Base-by-base conservation (phyloP, 2,113 vertebrate species). In the Nesospiza acunhae region DNA sequence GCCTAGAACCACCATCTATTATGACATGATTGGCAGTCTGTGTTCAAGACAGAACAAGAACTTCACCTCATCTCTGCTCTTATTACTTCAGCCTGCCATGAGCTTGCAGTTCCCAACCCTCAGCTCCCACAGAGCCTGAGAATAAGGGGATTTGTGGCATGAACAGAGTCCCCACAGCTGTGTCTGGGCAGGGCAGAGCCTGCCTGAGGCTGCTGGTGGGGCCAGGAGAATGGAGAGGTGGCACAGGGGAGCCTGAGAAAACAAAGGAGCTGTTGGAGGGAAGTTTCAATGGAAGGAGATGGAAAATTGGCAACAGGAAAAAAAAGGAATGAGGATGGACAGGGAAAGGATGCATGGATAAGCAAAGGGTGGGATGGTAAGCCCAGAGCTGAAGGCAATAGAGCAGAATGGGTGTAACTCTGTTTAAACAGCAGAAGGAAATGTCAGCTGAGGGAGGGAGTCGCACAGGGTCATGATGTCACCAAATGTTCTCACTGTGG, bases 71-170 rank as follows among this genome's bases (percentile, higher is more conserved):
- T 75, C 91, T 90, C 91, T 87, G 63, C 92, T 96, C 56, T 44
- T 95, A 94, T 97, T 96, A 89, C 91, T 96, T 96, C 91, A 89
- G 70, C 53, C 87, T 87, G 93, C 91, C 81, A 80, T 77, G 90
- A 79, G 86, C 80, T 93, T n/a, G 10, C 72, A 15, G 72, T 70
- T 91, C 89, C 94, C 92, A 84, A 85, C 79, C 56, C 72, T 86
- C 70, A 33, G 3, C 86, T 93, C 84, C 60, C 92, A 95, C 87
- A 93, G 90, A 94, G 79, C 88, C 88, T 96, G 93, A 96, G 94
- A 96, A 96, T 95, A 30, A 37, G 21, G 10, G 79, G 60, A 83
- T 72, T 78, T 88, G 44, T 11, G 12, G 66, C 52, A 7, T 4
- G 58, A 84, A 33, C 26, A 6, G 63, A 75, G 46, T 33, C 52